A percentile compares a stretch with the other conserved stretches of the same genome.
Evolutionary conservation across 2,113 vertebrate species (phyloP).

Genomic region (Hypanus sabinus): DNA sequence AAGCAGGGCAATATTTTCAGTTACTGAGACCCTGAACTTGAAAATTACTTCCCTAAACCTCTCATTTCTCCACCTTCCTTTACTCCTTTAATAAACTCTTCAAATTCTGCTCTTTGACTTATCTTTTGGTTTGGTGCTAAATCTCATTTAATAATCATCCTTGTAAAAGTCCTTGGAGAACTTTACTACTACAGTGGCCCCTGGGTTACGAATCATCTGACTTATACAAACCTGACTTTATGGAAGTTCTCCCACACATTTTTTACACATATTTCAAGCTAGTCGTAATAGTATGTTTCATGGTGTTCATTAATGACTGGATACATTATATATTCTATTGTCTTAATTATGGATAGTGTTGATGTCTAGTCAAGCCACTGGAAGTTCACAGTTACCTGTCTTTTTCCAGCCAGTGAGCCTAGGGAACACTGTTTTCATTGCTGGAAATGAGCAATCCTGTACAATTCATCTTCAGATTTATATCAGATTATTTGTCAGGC

Average conservation of each 20-base stretch:
- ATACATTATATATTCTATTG: too few relatives aligned
- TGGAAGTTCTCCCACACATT: too few relatives aligned
- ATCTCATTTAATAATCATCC: neutral
- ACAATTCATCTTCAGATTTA: neutral
- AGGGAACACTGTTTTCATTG: neutral
- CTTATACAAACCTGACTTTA: too few relatives aligned
- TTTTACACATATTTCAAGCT: too few relatives aligned
- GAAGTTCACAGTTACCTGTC: neutral
- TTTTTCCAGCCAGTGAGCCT: neutral
- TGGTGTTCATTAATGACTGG: too few relatives aligned
- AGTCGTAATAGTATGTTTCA: too few relatives aligned
- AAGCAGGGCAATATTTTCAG: neutral
- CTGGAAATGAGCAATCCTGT: neutral
- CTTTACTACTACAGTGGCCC: too few relatives aligned
- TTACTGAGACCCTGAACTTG: neutral
- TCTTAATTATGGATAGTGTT: too few relatives aligned
- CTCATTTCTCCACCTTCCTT: too few relatives aligned
- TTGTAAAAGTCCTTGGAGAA: neutral
- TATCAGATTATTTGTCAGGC: neutral
- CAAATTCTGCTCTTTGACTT: neutral
- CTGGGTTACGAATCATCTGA: too few relatives aligned
- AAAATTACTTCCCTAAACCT: neutral
- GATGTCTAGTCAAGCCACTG: neutral
- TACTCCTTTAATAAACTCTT: neutral
- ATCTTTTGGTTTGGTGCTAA: neutral